These are phyloP conservation scores for Ptychochromis oligacanthus DNA, from an alignment of 2,113 vertebrate genomes.

Conservation along the genomic window DNA sequence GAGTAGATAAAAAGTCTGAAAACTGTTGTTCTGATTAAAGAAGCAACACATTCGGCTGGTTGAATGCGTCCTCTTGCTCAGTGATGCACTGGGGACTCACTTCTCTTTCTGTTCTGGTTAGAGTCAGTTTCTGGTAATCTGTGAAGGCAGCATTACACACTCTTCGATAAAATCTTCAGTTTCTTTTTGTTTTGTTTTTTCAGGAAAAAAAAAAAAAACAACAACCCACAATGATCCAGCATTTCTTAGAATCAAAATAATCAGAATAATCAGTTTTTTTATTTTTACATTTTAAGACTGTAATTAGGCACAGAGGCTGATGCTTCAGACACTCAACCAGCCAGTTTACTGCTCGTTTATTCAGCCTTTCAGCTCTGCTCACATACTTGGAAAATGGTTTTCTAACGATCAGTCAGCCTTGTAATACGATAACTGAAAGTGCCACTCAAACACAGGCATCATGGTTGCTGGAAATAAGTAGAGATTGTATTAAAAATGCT, in stretches of 20 bases:
- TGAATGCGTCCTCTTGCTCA: neutral
- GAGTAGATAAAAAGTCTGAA: neutral
- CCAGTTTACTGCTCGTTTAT: neutral
- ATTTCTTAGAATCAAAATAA: neutral
- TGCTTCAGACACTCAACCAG: neutral
- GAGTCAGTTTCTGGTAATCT: neutral
- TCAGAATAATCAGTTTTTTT: rapidly evolving
- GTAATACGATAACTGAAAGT: rapidly evolving
- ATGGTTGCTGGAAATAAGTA: neutral
- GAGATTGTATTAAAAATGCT: neutral
- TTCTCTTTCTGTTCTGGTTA: neutral
- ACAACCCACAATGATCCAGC: neutral
- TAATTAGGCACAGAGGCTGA: rapidly evolving
- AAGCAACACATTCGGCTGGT: rapidly evolving
- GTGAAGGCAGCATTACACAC: neutral
- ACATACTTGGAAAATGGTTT: neutral
- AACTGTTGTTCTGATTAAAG: neutral
- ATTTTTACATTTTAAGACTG: neutral
- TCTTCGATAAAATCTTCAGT: neutral
- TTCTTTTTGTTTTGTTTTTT: rapidly evolving
- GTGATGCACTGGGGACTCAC: neutral
- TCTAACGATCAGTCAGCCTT: neutral
- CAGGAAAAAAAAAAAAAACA: neutral
- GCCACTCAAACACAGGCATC: neutral
- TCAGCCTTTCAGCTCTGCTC: neutral